Base-by-base conservation (phyloP, 2,113 vertebrate species). In the Varanus salvator region DNA sequence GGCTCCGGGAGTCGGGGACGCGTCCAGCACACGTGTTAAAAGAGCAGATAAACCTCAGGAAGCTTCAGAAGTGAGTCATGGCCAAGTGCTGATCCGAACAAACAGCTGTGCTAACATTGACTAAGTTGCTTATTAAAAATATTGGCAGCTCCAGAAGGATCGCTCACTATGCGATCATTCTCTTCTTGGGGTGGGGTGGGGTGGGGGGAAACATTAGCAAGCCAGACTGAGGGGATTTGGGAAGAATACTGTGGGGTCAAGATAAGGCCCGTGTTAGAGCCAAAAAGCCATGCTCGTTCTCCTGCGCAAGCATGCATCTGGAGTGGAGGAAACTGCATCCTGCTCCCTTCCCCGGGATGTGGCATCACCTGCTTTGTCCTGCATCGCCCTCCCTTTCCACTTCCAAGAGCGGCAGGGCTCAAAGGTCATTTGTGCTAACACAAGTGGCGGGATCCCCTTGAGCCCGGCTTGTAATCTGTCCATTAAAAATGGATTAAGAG, bases 91-190 rank as follows among this genome's bases (percentile, higher is more conserved):
- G 94, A 96, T 96, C 92, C 90, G 92, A 89, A 93, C 84, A 91
- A 93, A 90, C 96, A 97, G 96, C 96, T 97, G 96, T 95, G 92
- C 96, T 96, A 97, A 97, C 96, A 96, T 92, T 95, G 94, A 92
- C 94, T 96, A 95, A 96, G 95, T 95, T 94, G 94, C 91, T 93
- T 95, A 91, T 96, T 96, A 95, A 96, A 96, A 96, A 94, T 92
- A 94, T 78, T 96, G 96, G 95, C 94, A 94, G 87, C 52, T 90
- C 27, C 74, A 88, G 86, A 90, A 93, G 90, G 86, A 95, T 95
- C 95, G 52, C 93, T 96, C 91, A 90, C 85, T 90, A 91, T 95
- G 94, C 93, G 95, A 93, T 94, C 95, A 93, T 95, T 74, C 92
- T 91, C 68, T 66, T 38, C 19, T 38, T 14, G 76, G 54, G 17